These are phyloP conservation scores for Macrophya annulata DNA, from an alignment of 2,888 invertebrate species.

Conservation along the genomic window DNA sequence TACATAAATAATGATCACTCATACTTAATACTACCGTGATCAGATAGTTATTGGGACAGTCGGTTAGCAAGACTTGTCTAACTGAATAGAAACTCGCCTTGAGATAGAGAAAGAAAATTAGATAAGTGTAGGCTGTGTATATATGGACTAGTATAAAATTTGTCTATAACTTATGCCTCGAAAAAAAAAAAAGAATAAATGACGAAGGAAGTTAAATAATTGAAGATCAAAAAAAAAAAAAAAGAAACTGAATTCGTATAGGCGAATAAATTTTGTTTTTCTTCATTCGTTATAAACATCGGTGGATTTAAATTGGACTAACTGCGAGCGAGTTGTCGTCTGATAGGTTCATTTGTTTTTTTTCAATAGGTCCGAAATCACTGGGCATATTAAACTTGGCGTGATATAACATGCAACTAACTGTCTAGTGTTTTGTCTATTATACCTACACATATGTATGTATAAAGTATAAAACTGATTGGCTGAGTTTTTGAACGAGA, in stretches of 20 bases:
- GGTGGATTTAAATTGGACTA: neutral
- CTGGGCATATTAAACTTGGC: neutral
- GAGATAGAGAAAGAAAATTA: constrained; percentile 33
- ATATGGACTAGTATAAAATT: neutral
- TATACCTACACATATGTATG: neutral
- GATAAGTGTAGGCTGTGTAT: neutral
- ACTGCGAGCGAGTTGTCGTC: neutral
- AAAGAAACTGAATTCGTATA: neutral
- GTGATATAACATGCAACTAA: neutral
- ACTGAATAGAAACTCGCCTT: constrained; percentile 35
- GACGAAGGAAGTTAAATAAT: neutral
- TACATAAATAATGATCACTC: constrained; percentile 9
- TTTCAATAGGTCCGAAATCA: constrained; percentile 21
- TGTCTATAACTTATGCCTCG: neutral
- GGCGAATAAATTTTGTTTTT: too few species aligned
- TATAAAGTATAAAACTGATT: constrained; percentile 37
- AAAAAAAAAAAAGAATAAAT: neutral
- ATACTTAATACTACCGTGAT: neutral
- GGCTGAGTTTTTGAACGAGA: constrained; percentile 17
- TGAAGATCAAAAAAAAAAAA: neutral
- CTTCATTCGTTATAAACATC: neutral
- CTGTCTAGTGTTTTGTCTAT: constrained; percentile 4
- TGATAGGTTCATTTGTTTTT: neutral
- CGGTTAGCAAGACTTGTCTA: constrained; percentile 49
- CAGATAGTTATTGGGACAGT: constrained; percentile 46